phyloP scores from a whole-genome alignment of 2,888 invertebrate species.

The Heteromurus nitidus region DNA sequence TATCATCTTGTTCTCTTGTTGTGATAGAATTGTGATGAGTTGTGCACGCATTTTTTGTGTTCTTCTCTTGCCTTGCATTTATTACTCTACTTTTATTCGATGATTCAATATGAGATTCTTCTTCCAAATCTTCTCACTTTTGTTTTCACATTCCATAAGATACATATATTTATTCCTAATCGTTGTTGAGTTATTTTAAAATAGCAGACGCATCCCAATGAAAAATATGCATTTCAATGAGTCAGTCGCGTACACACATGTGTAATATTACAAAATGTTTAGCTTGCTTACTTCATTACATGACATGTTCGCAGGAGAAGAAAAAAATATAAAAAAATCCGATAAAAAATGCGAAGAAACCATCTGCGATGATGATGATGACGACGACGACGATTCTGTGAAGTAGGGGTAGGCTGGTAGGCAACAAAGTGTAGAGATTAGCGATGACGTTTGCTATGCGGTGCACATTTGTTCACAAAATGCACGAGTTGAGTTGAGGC shows the following conservation, averaged over 20 bases:
- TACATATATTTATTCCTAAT: background rate
- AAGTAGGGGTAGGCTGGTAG: too few relatives aligned
- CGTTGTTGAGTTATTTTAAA: constrained; percentile 5
- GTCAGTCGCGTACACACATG: too few relatives aligned
- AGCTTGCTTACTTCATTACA: background rate
- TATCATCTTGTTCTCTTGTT: background rate
- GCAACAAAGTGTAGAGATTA: background rate
- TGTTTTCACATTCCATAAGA: background rate
- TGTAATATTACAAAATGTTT: background rate
- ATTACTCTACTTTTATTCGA: background rate
- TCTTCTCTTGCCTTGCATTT: constrained; percentile 7
- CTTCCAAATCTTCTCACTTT: background rate
- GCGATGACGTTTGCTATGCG: background rate
- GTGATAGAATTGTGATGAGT: too few relatives aligned
- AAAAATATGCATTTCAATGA: too few relatives aligned
- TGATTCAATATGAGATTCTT: background rate
- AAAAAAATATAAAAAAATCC: too few relatives aligned
- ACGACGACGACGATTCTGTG: too few relatives aligned
- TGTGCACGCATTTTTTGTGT: background rate
- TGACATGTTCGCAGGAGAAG: background rate
- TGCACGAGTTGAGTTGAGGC: background rate
- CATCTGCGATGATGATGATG: too few relatives aligned
- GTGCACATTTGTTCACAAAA: constrained; percentile 17
- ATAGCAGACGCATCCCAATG: background rate
- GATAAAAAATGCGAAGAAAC: too few relatives aligned